A percentile compares a stretch with the other conserved stretches of the same genome.
Evolutionary conservation across 1,140 invertebrate species (phyloP).

Genomic region (Agraylea sexmaculata): DNA sequence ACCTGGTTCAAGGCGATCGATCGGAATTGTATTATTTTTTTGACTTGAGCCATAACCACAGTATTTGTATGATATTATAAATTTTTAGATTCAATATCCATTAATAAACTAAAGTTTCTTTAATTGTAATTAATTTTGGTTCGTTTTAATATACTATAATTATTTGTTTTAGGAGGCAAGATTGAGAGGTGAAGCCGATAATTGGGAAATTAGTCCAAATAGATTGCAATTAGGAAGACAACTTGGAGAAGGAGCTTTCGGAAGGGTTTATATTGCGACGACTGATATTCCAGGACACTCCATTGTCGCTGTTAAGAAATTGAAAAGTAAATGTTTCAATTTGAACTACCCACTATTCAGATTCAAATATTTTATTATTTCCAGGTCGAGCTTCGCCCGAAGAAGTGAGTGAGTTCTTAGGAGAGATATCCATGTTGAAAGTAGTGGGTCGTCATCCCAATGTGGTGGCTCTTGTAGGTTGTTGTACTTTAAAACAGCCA

Average conservation of each 20-base stretch:
- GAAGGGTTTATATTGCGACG: slow-evolving; percentile 51
- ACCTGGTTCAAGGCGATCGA: too few species aligned
- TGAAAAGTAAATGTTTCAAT: slow-evolving; percentile 41
- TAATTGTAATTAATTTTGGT: too few species aligned
- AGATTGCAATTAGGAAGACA: slow-evolving; percentile 43
- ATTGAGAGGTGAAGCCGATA: slow-evolving; percentile 26
- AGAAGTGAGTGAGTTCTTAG: slow-evolving; percentile 52
- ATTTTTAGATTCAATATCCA: too few species aligned
- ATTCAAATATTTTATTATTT: slow-evolving; percentile 8
- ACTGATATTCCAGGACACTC: slow-evolving; percentile 40
- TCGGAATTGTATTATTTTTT: too few species aligned
- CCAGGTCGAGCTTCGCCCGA: slow-evolving; percentile 41
- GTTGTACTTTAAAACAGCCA: slow-evolving; percentile 56
- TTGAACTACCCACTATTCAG: too few species aligned
- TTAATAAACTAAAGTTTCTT: too few species aligned
- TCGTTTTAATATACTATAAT: slow-evolving; percentile 1
- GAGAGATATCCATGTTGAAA: slow-evolving; percentile 72
- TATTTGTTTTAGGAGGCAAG: slow-evolving; percentile 23
- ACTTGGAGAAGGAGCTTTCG: slow-evolving; percentile 65
- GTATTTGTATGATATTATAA: too few species aligned
- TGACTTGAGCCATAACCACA: too few species aligned
- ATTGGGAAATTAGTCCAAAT: slow-evolving; percentile 43
- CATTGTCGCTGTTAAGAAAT: slow-evolving; percentile 60
- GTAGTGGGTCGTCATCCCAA: slow-evolving; percentile 63
- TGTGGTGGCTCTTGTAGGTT: slow-evolving; percentile 66